Conservation (phyloP, 2,113 vertebrate species). For the Zosterops hypoxanthus region DNA sequence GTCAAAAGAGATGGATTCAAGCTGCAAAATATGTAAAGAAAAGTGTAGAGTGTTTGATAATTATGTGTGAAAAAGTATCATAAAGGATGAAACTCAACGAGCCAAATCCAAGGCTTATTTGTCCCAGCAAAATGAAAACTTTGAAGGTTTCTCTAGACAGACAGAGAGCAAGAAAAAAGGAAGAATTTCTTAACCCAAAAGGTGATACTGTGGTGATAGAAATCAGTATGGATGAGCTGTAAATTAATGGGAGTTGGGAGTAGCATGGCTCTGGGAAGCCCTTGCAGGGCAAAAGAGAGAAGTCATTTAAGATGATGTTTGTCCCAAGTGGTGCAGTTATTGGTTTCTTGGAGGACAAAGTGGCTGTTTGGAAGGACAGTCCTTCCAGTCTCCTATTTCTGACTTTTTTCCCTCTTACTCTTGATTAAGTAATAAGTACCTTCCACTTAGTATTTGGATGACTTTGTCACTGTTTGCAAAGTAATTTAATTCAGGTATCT, state of each 20-base stretch:
- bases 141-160: not conserved
- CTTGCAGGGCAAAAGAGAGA: not conserved
- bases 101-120: not conserved
- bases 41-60: not conserved
- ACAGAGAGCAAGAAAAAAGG: not conserved
- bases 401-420: not conserved
- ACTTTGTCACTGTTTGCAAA: conserved; percentile 21
- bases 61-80: not conserved
- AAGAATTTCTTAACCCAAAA: not conserved
- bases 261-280: not conserved
- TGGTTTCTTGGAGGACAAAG: not conserved
- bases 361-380: not conserved
- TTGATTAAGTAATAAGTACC: not conserved
- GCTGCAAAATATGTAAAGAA: not conserved
- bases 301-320: not conserved
- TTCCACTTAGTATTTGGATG: not conserved
- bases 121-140: not conserved
- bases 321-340: not conserved
- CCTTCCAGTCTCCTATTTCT: not conserved
- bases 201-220: not conserved
- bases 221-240: not conserved
- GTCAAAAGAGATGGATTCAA: not conserved
- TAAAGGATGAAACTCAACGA: not conserved
- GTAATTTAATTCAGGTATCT: not conserved
- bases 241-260: not conserved